phyloP scores from a whole-genome alignment of 1,140 invertebrate species.

The Bombus superbus region DNA sequence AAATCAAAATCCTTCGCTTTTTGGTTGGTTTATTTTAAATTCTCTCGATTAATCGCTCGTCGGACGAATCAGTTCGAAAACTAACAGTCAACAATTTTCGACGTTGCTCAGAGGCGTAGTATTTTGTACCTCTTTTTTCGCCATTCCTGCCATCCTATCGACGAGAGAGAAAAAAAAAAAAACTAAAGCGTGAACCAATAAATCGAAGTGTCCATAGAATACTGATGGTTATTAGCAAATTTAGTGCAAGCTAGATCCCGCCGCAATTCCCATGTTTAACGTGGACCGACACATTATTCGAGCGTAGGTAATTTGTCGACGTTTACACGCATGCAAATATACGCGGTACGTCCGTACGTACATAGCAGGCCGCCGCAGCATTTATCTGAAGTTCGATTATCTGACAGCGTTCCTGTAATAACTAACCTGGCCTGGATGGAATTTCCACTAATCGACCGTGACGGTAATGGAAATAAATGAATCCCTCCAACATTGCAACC shows the following conservation, averaged over 20 bases:
- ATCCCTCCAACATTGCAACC: constrained; percentile 9
- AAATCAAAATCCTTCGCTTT: not conserved
- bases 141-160: not conserved
- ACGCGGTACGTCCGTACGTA: constrained; percentile 5
- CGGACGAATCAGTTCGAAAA: not conserved
- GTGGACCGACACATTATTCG: constrained; percentile 62
- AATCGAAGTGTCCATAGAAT: constrained; percentile 39
- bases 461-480: constrained; percentile 57
- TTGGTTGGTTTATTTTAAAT: not conserved
- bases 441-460: constrained; percentile 58
- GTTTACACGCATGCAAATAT: constrained; percentile 58
- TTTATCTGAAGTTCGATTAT: constrained; percentile 62
- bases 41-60: not conserved
- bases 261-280: constrained; percentile 56
- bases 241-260: constrained; percentile 53
- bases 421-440: constrained; percentile 59
- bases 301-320: constrained; percentile 62
- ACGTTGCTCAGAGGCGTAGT: not conserved
- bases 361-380: constrained; percentile 23
- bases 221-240: constrained; percentile 59
- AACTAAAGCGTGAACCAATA: not conserved
- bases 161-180: not conserved
- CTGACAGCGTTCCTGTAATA: constrained; percentile 58
- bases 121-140: not conserved
- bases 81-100: constrained; percentile 6